phyloP scores from a whole-genome alignment of 2,888 invertebrate genomes.

The Chromoteleia sp. region DNA sequence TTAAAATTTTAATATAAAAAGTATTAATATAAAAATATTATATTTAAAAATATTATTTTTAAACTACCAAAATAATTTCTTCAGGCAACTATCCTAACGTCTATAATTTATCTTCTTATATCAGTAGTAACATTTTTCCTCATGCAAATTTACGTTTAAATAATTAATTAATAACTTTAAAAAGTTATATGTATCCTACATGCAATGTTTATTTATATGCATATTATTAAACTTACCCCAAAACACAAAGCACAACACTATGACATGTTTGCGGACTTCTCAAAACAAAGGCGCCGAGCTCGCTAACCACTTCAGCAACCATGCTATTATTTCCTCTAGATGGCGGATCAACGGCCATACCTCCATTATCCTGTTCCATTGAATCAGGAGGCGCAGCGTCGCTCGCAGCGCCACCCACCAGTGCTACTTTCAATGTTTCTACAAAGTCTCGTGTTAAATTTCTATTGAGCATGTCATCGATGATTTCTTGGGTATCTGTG shows the following conservation, averaged over 20 bases:
- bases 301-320: constrained; percentile 91
- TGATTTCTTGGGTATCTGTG: constrained; percentile 92
- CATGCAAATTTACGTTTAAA: too few relatives aligned
- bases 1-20: too few relatives aligned
- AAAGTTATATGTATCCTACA: too few relatives aligned
- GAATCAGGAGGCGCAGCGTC: constrained; percentile 86
- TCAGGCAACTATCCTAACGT: too few relatives aligned
- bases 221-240: constrained; percentile 83
- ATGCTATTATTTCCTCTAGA: constrained; percentile 82
- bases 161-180: too few relatives aligned
- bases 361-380: constrained; percentile 89
- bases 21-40: too few relatives aligned
- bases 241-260: constrained; percentile 88
- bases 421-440: constrained; percentile 91
- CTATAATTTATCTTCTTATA: too few relatives aligned
- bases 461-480: constrained; percentile 94
- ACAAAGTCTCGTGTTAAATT: constrained; percentile 95
- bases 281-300: constrained; percentile 91
- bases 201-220: too few relatives aligned
- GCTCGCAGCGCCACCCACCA: constrained; percentile 89
- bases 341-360: constrained; percentile 89
- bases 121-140: too few relatives aligned
- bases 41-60: too few relatives aligned
- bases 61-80: too few relatives aligned
- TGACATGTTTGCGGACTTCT: constrained; percentile 88